phyloP scores from a whole-genome alignment of 2,113 vertebrate species.

The Macquaria australasica region DNA sequence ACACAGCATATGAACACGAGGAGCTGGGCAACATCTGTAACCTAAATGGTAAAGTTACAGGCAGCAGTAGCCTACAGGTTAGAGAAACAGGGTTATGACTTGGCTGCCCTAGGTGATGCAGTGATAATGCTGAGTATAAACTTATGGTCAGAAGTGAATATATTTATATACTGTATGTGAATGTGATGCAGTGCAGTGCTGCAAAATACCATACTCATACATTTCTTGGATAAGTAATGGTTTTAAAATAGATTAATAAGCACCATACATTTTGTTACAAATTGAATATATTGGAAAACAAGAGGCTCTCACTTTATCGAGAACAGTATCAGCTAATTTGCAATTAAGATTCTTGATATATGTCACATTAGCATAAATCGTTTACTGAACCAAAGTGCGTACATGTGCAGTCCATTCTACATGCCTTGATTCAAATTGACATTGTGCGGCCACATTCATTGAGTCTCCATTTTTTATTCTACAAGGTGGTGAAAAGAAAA shows the following conservation, averaged over 20 bases:
- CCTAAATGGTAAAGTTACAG: not conserved
- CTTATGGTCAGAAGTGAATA: not conserved
- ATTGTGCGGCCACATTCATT: not conserved
- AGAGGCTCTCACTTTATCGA: not conserved
- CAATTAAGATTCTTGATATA: conserved; percentile 36
- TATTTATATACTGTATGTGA: conserved; percentile 5
- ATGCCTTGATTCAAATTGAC: conserved; percentile 16
- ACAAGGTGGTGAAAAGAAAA: conserved; percentile 36
- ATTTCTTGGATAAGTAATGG: conserved; percentile 43
- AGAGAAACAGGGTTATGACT: not conserved
- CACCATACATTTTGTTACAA: conserved; percentile 37
- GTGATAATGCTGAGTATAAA: not conserved
- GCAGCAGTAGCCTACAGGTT: not conserved
- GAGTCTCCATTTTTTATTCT: conserved; percentile 13
- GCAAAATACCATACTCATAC: conserved; percentile 48
- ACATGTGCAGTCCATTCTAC: conserved; percentile 14
- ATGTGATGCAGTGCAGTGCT: conserved; percentile 31
- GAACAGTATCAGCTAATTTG: conserved; percentile 43
- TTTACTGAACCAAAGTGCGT: conserved; percentile 37
- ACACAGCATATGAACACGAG: not conserved
- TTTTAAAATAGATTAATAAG: conserved; percentile 49
- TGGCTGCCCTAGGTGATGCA: not conserved
- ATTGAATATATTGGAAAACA: conserved; percentile 14
- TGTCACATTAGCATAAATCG: conserved; percentile 52
- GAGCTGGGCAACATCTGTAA: not conserved